phyloP scores from a whole-genome alignment of 2,888 invertebrate genomes.

The Axea sp. region DNA sequence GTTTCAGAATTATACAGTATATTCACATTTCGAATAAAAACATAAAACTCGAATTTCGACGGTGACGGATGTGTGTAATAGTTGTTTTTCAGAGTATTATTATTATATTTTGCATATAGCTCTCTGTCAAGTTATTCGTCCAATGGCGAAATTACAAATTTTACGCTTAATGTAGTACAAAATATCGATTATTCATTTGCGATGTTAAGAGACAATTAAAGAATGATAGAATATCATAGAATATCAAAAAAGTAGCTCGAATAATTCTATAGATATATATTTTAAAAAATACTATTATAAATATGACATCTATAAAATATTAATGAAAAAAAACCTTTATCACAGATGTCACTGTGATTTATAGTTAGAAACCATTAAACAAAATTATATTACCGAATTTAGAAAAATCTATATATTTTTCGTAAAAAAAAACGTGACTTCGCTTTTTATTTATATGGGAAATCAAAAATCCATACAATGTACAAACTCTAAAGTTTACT shows the following conservation, averaged over 20 bases:
- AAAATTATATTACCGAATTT: conserved; percentile 5
- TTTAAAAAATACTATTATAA: not conserved
- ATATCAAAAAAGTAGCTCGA: not conserved
- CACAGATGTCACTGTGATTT: conserved; percentile 35
- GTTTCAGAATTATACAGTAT: no score
- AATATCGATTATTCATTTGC: conserved; percentile 33
- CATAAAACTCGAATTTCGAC: conserved; percentile 14
- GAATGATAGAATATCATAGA: no score
- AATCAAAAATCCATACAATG: conserved; percentile 14
- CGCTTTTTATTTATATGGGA: conserved; percentile 7
- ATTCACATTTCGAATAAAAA: no score
- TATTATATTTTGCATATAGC: conserved; percentile 60
- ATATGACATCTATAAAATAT: conserved; percentile 40
- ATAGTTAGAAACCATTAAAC: not conserved
- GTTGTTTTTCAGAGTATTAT: conserved; percentile 51
- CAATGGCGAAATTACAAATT: conserved; percentile 51
- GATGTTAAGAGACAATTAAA: no score
- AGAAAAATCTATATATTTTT: conserved; percentile 25
- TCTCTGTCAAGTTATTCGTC: conserved; percentile 59
- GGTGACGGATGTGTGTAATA: conserved; percentile 21
- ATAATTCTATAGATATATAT: conserved; percentile 3
- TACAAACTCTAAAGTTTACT: conserved; percentile 6
- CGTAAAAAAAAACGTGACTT: conserved; percentile 4
- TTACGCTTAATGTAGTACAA: conserved; percentile 50
- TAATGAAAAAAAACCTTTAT: not conserved